phyloP scores from a whole-genome alignment of 2,888 invertebrate genomes.

The Eurois occulta region DNA sequence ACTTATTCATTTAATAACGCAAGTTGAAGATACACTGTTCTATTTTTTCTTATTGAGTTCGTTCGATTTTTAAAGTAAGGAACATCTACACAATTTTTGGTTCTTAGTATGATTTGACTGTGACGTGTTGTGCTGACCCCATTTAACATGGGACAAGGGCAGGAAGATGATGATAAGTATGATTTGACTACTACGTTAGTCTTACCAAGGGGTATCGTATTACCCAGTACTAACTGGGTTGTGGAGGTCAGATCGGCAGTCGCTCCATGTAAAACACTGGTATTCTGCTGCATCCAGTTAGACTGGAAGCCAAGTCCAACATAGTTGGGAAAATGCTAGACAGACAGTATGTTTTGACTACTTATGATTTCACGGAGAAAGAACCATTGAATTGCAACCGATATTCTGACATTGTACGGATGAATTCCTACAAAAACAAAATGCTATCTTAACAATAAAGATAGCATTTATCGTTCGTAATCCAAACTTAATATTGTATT shows the following conservation, averaged over 20 bases:
- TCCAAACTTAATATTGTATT: background rate
- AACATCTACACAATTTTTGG: background rate
- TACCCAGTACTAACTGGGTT: too few relatives aligned
- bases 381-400: background rate
- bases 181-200: background rate
- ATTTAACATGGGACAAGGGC: too few relatives aligned
- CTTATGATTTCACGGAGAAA: too few relatives aligned
- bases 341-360: background rate
- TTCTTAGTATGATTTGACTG: background rate
- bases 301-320: background rate
- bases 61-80: background rate
- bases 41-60: background rate
- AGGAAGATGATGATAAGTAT: too few relatives aligned
- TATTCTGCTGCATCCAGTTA: background rate
- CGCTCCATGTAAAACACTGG: background rate
- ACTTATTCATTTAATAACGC: background rate
- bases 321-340: background rate
- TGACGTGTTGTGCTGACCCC: too few relatives aligned
- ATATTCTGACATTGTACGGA: background rate
- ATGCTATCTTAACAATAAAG: background rate
- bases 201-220: background rate
- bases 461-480: conserved; percentile 8
- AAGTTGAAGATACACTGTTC: background rate
- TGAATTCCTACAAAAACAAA: conserved; percentile 8
- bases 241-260: background rate